These are phyloP conservation scores for Thomomys bottae DNA, from an alignment of 2,113 vertebrate genomes.

Conservation along the genomic window DNA sequence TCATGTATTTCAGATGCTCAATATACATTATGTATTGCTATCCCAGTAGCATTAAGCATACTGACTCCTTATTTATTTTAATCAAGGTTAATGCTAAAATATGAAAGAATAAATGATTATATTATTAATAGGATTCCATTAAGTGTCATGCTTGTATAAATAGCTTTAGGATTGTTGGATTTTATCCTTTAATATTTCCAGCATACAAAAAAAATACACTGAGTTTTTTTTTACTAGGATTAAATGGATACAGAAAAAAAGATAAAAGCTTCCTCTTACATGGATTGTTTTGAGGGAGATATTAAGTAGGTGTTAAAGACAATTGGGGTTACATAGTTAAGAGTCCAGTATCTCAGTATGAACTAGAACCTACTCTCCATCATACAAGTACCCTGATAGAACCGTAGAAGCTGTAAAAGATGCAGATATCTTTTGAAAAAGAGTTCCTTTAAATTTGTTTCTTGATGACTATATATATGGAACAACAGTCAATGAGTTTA, in stretches of 20 bases:
- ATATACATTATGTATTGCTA: not conserved
- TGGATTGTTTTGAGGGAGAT: not conserved
- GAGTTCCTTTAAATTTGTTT: not conserved
- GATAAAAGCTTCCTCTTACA: not conserved
- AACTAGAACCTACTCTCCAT: not conserved
- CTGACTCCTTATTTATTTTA: not conserved
- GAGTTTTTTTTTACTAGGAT: not conserved
- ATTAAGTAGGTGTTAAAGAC: not conserved
- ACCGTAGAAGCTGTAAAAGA: not conserved
- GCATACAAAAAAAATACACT: not conserved
- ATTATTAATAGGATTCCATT: not conserved
- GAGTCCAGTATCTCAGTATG: not conserved
- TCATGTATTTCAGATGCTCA: not conserved
- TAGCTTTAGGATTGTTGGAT: not conserved
- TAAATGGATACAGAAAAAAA: not conserved
- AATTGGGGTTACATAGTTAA: not conserved
- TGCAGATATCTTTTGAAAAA: not conserved
- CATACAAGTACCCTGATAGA: not conserved
- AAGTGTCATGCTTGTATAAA: not conserved
- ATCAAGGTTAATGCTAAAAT: not conserved
- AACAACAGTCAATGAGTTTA: constrained; percentile 82
- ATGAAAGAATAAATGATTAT: not conserved
- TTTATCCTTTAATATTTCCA: not conserved
- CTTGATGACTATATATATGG: constrained; percentile 35
- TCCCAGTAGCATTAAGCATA: not conserved